These are phyloP conservation scores for Xestia ashworthii DNA, from an alignment of 2,888 invertebrate species.

Conservation along the genomic window DNA sequence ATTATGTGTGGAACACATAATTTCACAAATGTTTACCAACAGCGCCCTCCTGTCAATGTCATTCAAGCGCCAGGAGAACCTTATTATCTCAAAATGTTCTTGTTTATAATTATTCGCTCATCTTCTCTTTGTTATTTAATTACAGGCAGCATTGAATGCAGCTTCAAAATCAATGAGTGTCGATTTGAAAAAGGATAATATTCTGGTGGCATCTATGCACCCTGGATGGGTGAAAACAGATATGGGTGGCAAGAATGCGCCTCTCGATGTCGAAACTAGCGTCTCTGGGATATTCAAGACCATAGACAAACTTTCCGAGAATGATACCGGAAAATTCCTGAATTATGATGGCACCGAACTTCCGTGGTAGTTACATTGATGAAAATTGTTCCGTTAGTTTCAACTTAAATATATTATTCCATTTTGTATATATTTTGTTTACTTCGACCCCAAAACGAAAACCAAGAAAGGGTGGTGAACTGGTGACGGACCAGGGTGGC, in stretches of 20 bases:
- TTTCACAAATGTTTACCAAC: neutral
- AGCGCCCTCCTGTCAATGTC: neutral
- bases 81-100: neutral
- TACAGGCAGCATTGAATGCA: slow-evolving; percentile 96
- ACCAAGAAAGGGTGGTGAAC: neutral
- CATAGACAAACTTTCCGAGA: slow-evolving; percentile 91
- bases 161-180: slow-evolving; percentile 96
- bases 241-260: slow-evolving; percentile 96
- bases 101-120: neutral
- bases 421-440: slow-evolving; percentile 10
- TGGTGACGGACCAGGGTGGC: neutral
- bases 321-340: slow-evolving; percentile 94
- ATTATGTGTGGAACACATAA: too few relatives aligned
- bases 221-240: slow-evolving; percentile 98
- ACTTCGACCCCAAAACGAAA: neutral
- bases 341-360: slow-evolving; percentile 94
- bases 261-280: slow-evolving; percentile 93
- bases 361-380: slow-evolving; percentile 92
- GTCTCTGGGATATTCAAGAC: slow-evolving; percentile 92
- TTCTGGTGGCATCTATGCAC: slow-evolving; percentile 94
- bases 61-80: neutral
- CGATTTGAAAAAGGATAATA: slow-evolving; percentile 94
- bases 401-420: slow-evolving; percentile 11
- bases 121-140: slow-evolving; percentile 13
- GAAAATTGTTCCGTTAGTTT: neutral